A percentile compares a stretch with the other conserved stretches of the same genome.
phyloP scores from a whole-genome alignment of 2,797 vertebrate species.

The Molothrus ater region DNA sequence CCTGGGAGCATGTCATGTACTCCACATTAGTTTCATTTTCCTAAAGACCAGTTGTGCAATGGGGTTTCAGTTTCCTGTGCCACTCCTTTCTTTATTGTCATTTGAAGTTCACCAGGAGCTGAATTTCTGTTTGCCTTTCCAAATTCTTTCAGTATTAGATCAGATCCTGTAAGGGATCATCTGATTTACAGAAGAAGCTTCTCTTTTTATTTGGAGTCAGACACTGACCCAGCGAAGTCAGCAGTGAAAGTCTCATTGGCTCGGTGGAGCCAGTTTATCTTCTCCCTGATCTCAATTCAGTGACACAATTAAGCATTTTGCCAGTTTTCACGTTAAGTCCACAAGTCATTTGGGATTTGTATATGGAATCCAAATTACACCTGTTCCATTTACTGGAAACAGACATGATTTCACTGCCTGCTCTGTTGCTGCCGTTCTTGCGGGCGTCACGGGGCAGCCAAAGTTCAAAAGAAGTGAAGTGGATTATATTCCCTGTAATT shows the following conservation, averaged over 20 bases:
- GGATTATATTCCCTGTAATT: neutral
- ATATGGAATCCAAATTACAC: neutral
- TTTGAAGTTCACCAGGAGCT: neutral
- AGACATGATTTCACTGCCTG: neutral
- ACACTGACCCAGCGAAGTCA: neutral
- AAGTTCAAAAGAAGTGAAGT: neutral
- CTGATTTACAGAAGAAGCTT: neutral
- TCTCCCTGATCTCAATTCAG: neutral
- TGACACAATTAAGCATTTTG: neutral
- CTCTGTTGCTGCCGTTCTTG: neutral
- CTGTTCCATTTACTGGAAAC: neutral
- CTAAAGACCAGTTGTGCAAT: neutral
- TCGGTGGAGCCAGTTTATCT: neutral
- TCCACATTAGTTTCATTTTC: neutral
- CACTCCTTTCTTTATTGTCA: neutral
- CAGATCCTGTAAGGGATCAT: neutral
- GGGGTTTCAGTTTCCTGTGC: neutral
- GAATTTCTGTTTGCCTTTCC: neutral
- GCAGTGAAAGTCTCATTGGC: neutral
- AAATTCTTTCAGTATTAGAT: neutral
- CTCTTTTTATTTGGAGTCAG: neutral
- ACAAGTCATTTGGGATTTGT: neutral
- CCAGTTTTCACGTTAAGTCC: neutral
- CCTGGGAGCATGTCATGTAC: neutral
- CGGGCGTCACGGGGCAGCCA: fast-evolving